Conservation (phyloP, 2,797 vertebrate species). For the Dendrocincla fuliginosa region DNA sequence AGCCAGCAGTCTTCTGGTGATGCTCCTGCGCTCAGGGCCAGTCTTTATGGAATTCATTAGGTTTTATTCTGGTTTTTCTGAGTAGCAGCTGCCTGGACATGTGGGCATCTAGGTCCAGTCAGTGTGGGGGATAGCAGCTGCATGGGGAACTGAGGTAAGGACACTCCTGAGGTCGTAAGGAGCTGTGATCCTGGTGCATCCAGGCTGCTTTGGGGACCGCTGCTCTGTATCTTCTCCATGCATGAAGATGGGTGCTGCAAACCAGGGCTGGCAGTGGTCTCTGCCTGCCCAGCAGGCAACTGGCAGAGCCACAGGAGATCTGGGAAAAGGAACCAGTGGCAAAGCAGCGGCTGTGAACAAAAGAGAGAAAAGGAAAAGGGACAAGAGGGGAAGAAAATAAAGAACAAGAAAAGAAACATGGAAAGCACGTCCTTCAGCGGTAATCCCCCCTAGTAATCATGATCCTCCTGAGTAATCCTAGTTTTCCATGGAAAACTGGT, state of each 20-base stretch:
- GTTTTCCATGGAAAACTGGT: neutral
- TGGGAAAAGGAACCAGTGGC: neutral
- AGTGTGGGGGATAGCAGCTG: neutral
- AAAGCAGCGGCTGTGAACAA: neutral
- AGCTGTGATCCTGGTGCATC: neutral
- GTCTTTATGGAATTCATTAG: neutral
- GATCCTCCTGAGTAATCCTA: neutral
- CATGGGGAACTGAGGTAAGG: neutral
- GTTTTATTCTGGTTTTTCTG: neutral
- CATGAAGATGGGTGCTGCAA: neutral
- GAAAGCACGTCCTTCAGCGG: neutral
- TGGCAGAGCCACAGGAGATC: rapidly evolving
- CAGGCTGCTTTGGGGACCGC: neutral
- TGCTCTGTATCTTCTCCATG: rapidly evolving
- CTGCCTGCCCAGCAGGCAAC: neutral
- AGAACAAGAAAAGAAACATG: neutral
- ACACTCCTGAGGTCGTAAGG: neutral
- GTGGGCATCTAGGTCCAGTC: neutral
- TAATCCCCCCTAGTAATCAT: rapidly evolving
- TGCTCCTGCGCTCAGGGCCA: neutral
- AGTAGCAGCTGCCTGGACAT: neutral
- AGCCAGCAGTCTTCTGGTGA: neutral
- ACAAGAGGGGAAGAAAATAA: neutral
- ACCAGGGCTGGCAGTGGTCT: neutral
- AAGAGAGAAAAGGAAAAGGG: neutral